Base-by-base conservation (phyloP, 2,888 invertebrate genomes). In the Pachliopta kotzebuea region DNA sequence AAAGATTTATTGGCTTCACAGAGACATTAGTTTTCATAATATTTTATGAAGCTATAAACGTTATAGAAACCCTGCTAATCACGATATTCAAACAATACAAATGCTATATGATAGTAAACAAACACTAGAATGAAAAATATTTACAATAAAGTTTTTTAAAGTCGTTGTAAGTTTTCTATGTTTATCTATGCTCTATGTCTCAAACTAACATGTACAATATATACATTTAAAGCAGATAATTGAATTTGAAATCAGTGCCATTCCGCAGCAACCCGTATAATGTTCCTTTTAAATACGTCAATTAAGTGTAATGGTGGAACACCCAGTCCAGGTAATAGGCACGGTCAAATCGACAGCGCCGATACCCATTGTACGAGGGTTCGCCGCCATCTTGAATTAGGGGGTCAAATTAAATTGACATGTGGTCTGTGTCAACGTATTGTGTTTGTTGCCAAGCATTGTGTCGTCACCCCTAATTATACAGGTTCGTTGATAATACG, bases 321-420 rank as follows among this genome's bases (percentile, higher is more conserved):
- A 84, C 83, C 85, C 73, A 84, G 83, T 79, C 83, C 86, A 85
- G 81, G 84, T 85, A 84, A 86, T 84, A 66, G 60, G 58, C 70
- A 52, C 77, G 77, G 80, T 75, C 73, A 80, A 79, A 75, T 76
- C 76, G 76, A 76, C 77, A 75, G 71, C 74, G 68, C 72, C 75
- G 66, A 70, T n/a, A 26, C 55, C 45, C 37, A 55, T 45, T 37
- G 49, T 24, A 42, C 78, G 81, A 80, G 86, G 87, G 85, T 77
- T 70, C 76, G 76, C 82, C 78, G 89, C 90, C 90, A 90, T 90
- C 86, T 90, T 90, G 88, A 70, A 84, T 86, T 75, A 80, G 81
- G 81, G 88, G 88, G 86, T 89, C 88, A 88, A 88, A 89, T 91
- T 89, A 88, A 90, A 89, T 90, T 89, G 89, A 88, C 88, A 85